Conservation (phyloP, 1,140 invertebrate species). For the Meloidogyne floridensis region DNA sequence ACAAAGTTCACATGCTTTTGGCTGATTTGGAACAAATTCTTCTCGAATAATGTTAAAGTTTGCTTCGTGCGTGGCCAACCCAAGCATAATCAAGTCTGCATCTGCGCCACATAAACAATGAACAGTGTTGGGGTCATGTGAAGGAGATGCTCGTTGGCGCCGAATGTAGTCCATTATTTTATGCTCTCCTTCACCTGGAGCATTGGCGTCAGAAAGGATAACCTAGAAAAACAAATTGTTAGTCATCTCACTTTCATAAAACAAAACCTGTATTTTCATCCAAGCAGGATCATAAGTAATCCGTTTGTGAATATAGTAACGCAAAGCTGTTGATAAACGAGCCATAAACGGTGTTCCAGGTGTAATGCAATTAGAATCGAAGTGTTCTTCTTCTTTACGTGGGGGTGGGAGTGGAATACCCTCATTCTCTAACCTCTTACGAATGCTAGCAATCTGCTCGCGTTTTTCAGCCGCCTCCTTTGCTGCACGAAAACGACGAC, state of each 20-base stretch:
- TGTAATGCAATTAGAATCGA: conserved; percentile 98
- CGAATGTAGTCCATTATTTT: conserved; percentile 99
- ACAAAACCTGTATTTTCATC: conserved; percentile 80
- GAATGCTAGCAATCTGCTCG: conserved; percentile 73
- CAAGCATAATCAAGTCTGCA: conserved; percentile 95
- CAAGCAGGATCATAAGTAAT: conserved; percentile 93
- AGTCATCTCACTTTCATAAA: background rate
- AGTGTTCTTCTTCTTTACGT: conserved; percentile 87
- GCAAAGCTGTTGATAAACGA: conserved; percentile 84
- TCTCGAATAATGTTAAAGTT: conserved; percentile 90
- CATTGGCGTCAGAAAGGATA: conserved; percentile 96
- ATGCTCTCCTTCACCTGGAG: conserved; percentile 96
- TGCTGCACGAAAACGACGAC: conserved; percentile 89
- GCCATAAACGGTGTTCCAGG: conserved; percentile 98
- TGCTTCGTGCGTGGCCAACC: conserved; percentile 95
- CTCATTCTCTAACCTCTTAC: conserved; percentile 73
- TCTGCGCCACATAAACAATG: conserved; percentile 97
- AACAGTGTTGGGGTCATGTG: conserved; percentile 95
- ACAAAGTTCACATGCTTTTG: conserved; percentile 92
- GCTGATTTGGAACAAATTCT: conserved; percentile 97
- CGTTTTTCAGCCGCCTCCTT: conserved; percentile 91
- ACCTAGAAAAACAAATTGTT: conserved; percentile 67
- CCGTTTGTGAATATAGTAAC: conserved; percentile 92
- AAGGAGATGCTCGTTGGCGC: conserved; percentile 82
- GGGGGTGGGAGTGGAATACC: conserved; percentile 82